These are phyloP conservation scores for Saguinus oedipus DNA, from an alignment of 2,797 vertebrate species.

Conservation along the genomic window DNA sequence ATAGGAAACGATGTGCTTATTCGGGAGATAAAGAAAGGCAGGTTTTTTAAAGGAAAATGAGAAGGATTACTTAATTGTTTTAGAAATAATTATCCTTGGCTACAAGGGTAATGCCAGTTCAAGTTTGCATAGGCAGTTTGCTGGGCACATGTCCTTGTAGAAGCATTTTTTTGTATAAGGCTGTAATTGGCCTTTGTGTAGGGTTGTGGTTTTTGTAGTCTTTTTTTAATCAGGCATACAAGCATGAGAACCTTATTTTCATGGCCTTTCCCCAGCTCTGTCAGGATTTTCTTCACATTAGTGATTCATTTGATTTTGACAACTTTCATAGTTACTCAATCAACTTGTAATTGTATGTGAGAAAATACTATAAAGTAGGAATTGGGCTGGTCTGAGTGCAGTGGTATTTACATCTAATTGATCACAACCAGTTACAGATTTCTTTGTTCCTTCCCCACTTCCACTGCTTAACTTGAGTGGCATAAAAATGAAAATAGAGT, in stretches of 20 bases:
- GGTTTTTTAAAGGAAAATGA: not conserved
- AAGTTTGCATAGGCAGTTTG: not conserved
- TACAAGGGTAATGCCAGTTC: not conserved
- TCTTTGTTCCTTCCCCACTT: too few relatives aligned
- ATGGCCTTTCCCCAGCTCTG: not conserved
- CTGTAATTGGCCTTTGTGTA: not conserved
- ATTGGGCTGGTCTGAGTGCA: not conserved
- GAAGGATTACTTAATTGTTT: not conserved
- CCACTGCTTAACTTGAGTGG: too few relatives aligned
- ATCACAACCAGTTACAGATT: too few relatives aligned
- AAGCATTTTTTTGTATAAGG: not conserved
- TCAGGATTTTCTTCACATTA: not conserved
- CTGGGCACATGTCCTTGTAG: not conserved
- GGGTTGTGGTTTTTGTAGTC: not conserved
- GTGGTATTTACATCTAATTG: too few relatives aligned
- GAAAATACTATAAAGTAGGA: not conserved
- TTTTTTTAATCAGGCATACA: not conserved
- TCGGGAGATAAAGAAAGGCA: not conserved
- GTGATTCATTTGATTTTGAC: not conserved
- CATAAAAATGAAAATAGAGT: not conserved
- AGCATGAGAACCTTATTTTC: not conserved
- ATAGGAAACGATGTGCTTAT: not conserved
- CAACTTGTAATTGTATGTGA: not conserved
- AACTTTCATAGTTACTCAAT: not conserved
- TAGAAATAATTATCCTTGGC: not conserved